Evolutionary conservation across 2,113 vertebrate species (phyloP), one percentile per base, ranked within the genome.

Genomic region (Arothron firmamentum): DNA sequence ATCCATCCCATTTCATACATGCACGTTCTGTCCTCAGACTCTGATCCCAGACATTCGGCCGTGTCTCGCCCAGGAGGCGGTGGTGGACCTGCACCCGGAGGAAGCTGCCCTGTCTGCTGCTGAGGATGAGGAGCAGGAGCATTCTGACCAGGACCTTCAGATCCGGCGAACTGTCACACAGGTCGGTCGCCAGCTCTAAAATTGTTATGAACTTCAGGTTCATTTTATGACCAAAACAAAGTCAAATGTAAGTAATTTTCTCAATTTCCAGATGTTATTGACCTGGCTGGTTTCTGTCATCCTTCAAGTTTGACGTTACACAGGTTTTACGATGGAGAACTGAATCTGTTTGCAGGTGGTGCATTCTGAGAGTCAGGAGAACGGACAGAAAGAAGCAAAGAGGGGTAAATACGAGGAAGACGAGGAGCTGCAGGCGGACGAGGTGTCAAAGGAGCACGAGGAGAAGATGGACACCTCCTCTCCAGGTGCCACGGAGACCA

Each of bases 141-240:
- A 83, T 47, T 81, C 89, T 50, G 92, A 94, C 77, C 93, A 93
- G 70, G 93, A 93, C 25, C 91, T 95, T 59, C 94, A 94, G 86
- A 95, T 96, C 71, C 90, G 93, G 73, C 91, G 94, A 71, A 96
- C 94, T 0, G 94, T 96, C 72, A 96, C 94, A 19, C 94, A 96
- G 92, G 94, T 95, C 0, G 5, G 61, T 59, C 16, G 14, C 0
- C 51, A 25, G 15, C 18, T 60, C 16, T 5, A 18, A 17, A 21
- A 3, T 51, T 3, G 17, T 48, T 64, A 21, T 20, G n/a, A 34
- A 6, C 13, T 46, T 15, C 12, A 16, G 34, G 34, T 38, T 38
- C 34, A 38, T 11, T 38, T 38, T 11, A 38, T 38, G 1, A 28
- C 25, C 25, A 7, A 28, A 5, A 6, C 6, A 28, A 28, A 28